Percentiles rank a stretch among this genome's conserved stretches.
Conservation (phyloP, 2,888 invertebrate species). For the Tipula confusa region DNA sequence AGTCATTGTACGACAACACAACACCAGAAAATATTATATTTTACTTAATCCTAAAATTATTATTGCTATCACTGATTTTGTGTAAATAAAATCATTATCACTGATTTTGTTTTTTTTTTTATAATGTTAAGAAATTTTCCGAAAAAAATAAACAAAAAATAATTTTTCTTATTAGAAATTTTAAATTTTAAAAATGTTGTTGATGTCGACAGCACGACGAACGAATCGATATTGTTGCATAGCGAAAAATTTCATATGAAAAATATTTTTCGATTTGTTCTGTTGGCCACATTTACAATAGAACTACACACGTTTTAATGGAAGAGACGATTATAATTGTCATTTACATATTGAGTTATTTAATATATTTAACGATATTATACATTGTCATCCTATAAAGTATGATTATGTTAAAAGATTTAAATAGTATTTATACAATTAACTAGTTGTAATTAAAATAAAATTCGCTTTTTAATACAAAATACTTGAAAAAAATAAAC, state of each 20-base stretch:
- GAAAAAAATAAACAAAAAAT: background rate
- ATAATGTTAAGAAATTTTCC: too few species aligned
- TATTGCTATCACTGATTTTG: slow-evolving; percentile 3
- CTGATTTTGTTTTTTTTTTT: background rate
- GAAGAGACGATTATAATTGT: background rate
- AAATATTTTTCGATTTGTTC: background rate
- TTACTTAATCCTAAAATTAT: background rate
- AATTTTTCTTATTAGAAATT: background rate
- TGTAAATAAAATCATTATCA: slow-evolving; percentile 5
- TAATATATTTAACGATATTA: background rate
- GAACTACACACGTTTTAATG: background rate
- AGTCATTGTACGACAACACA: background rate
- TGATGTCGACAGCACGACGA: background rate
- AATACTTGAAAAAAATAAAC: background rate
- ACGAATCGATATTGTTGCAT: background rate
- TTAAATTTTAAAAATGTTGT: background rate
- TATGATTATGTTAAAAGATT: too few species aligned
- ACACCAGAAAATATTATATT: background rate
- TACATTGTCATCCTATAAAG: background rate
- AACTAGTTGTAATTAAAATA: background rate
- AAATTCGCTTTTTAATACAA: background rate
- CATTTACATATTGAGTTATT: background rate
- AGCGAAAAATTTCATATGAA: too few species aligned
- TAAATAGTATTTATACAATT: background rate
- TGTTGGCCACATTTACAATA: background rate